Percentiles rank a stretch among this genome's conserved stretches.
phyloP scores from a whole-genome alignment of 2,797 vertebrate species.

The Macropodus opercularis region DNA sequence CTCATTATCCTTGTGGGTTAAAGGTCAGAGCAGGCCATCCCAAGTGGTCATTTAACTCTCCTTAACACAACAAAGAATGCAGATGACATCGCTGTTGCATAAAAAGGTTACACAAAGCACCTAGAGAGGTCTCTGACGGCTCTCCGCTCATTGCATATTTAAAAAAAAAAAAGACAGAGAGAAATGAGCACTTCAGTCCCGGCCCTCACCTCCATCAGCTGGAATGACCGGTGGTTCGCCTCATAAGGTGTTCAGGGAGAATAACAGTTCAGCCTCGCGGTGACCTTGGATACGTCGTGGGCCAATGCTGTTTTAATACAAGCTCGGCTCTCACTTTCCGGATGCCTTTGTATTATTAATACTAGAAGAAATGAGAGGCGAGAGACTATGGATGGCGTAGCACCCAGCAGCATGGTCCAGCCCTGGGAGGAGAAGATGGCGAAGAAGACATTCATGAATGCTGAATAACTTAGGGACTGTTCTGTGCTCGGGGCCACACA shows the following conservation, averaged over 20 bases:
- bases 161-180: constrained; percentile 48
- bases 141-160: constrained; percentile 66
- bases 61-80: constrained; percentile 79
- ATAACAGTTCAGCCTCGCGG: constrained; percentile 70
- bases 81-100: constrained; percentile 77
- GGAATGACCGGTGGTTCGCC: constrained; percentile 50
- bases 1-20: constrained; percentile 81
- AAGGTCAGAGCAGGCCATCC: constrained; percentile 73
- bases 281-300: constrained; percentile 77
- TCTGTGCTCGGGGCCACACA: constrained; percentile 68
- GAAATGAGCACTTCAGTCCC: constrained; percentile 46
- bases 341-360: constrained; percentile 83
- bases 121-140: constrained; percentile 57
- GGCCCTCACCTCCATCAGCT: constrained; percentile 32
- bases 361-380: constrained; percentile 71
- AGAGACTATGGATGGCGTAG: constrained; percentile 66
- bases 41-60: constrained; percentile 83
- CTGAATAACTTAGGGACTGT: constrained; percentile 50
- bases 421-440: constrained; percentile 36
- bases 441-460: constrained; percentile 40
- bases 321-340: constrained; percentile 68
- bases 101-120: constrained; percentile 75
- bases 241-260: constrained; percentile 44
- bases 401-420: constrained; percentile 35
- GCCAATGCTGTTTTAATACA: constrained; percentile 72